Evolutionary conservation across 2,888 invertebrate genomes (phyloP).

Genomic region (Mesorhabditis spiculigera): DNA sequence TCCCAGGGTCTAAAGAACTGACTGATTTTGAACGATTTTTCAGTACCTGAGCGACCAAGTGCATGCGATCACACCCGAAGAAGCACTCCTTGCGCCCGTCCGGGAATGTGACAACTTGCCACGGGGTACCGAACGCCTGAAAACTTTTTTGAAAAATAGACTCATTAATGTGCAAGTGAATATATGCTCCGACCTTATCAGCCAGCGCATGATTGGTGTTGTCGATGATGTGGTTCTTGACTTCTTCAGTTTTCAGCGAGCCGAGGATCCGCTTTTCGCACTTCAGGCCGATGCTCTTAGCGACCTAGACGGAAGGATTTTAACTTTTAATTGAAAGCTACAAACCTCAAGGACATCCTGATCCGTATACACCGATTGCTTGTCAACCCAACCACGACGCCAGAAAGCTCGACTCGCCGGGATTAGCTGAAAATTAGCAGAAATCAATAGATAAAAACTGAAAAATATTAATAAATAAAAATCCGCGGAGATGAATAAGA

Average conservation of each 20-base stretch:
- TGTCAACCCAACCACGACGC: neutral
- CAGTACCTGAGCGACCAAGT: neutral
- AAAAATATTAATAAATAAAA: too few relatives aligned
- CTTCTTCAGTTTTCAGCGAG: neutral
- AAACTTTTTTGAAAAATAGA: neutral
- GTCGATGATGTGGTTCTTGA: slow-evolving; percentile 1
- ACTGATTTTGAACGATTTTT: neutral
- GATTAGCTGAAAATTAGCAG: neutral
- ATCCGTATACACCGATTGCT: neutral
- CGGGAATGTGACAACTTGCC: neutral
- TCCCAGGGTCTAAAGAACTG: neutral
- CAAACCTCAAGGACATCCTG: neutral
- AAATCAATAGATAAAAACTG: too few relatives aligned
- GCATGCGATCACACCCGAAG: slow-evolving; percentile 3
- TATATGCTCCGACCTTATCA: neutral
- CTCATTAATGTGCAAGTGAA: too few relatives aligned
- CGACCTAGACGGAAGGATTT: too few relatives aligned
- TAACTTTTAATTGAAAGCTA: neutral
- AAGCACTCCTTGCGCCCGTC: neutral
- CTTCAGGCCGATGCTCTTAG: neutral
- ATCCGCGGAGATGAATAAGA: too few relatives aligned
- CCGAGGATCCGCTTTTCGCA: slow-evolving; percentile 6
- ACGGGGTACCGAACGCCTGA: neutral
- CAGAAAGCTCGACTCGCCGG: slow-evolving; percentile 3
- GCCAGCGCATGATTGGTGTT: neutral